Evolutionary conservation across 2,888 invertebrate species (phyloP).

Genomic region (Eumerus sabulonum): DNA sequence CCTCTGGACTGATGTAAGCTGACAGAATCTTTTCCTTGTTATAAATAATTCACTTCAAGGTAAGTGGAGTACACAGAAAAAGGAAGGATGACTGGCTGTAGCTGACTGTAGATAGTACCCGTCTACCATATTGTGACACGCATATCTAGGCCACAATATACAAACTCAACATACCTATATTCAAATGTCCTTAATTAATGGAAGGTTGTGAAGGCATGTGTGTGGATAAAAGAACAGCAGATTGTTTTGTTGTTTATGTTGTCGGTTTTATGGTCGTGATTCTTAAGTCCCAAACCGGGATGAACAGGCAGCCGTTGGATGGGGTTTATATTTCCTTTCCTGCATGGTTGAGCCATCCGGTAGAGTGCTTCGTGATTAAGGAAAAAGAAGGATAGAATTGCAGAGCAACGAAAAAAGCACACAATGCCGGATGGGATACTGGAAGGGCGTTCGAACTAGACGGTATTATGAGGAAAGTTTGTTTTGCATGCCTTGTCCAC

Average conservation of each 20-base stretch:
- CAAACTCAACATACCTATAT: constrained; percentile 14
- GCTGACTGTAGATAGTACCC: not conserved
- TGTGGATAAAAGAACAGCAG: constrained; percentile 30
- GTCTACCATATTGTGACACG: constrained; percentile 46
- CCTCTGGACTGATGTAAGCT: constrained; percentile 42
- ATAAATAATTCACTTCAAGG: constrained; percentile 56
- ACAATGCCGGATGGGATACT: too few species aligned
- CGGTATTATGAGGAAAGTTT: too few species aligned
- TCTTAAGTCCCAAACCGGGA: too few species aligned
- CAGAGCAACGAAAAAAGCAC: too few species aligned
- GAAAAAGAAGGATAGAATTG: too few species aligned
- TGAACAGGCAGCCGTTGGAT: too few species aligned
- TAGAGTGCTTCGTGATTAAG: too few species aligned
- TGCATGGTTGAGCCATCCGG: too few species aligned
- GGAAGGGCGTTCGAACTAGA: too few species aligned
- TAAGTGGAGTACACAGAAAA: too few species aligned
- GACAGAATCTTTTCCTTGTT: constrained; percentile 47
- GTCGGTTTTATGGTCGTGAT: constrained; percentile 1
- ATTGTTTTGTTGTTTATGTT: constrained; percentile 38
- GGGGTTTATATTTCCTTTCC: too few species aligned
- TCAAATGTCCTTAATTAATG: constrained; percentile 58
- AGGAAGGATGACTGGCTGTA: not conserved
- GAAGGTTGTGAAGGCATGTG: constrained; percentile 38
- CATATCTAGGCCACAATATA: constrained; percentile 21
- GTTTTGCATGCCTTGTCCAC: too few species aligned